phyloP scores from a whole-genome alignment of 2,888 invertebrate genomes.

The Autographa gamma region DNA sequence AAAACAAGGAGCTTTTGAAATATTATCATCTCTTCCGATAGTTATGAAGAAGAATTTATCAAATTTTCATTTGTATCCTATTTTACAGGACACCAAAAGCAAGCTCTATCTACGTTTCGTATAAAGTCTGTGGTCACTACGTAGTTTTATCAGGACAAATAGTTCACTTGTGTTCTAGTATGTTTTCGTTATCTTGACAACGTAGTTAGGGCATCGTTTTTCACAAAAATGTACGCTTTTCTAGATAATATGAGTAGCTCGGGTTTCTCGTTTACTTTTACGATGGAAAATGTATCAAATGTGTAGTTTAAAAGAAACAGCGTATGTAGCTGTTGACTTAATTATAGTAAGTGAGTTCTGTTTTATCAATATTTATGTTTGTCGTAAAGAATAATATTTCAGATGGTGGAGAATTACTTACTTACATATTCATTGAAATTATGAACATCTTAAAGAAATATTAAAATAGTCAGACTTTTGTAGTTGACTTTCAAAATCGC shows the following conservation, averaged over 20 bases:
- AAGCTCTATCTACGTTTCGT: too few relatives aligned
- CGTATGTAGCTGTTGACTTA: not conserved
- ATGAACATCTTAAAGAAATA: too few relatives aligned
- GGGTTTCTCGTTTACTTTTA: slow-evolving; percentile 21
- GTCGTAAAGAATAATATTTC: too few relatives aligned
- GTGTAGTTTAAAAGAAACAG: not conserved
- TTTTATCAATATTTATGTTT: too few relatives aligned
- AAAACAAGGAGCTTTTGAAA: too few relatives aligned
- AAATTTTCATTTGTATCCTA: not conserved
- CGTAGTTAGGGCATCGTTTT: slow-evolving; percentile 23
- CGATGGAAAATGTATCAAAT: not conserved
- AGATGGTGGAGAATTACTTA: too few relatives aligned
- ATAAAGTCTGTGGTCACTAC: not conserved
- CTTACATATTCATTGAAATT: too few relatives aligned
- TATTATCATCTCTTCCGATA: too few relatives aligned
- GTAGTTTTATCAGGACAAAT: slow-evolving; percentile 51
- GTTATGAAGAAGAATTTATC: too few relatives aligned
- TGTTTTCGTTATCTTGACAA: slow-evolving; percentile 46
- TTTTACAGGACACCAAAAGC: not conserved
- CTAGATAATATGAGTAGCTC: slow-evolving; percentile 19
- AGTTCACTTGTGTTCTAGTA: slow-evolving; percentile 42
- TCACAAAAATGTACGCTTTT: slow-evolving; percentile 34
- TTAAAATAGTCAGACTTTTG: too few relatives aligned
- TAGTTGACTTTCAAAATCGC: too few relatives aligned
- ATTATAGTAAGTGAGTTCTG: not conserved